Evolutionary conservation across 2,888 invertebrate genomes (phyloP), one percentile per base, ranked within the genome.

Genomic region (Caenorhabditis wallacei): DNA sequence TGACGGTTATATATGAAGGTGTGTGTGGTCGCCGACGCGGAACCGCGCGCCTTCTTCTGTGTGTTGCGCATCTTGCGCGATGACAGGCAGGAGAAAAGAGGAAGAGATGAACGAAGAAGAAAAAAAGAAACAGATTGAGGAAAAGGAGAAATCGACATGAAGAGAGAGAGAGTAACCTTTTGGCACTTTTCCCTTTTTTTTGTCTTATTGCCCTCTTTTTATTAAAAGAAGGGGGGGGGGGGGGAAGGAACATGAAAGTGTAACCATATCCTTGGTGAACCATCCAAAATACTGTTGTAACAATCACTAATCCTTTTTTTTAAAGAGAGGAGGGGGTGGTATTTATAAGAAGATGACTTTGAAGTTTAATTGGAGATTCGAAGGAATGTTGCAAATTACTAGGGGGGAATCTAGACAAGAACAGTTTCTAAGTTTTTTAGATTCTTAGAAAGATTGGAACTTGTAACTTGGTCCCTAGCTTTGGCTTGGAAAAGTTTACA

Each of bases 1-100:
- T 72, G 80, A 74, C 59, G 24, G 76, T 82, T 82, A 82, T 82
- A 78, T 82, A 82, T 76, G 82, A 81, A 78, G 80, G 59, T 75
- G 71, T 66, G 71, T 66, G 80, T 79, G 84, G 85, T 64, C 85
- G 85, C 85, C 75, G 85, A 82, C 85, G 85, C 85, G 85, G 85
- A 85, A 85, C 85, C 82, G 71, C 80, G 64, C 68, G 64, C 69
- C 69, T 54, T 59, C 26, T 48, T 59, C 26, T 48, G 43, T 59
- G 72, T 61, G 72, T 61, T 57, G 80, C 74, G 74, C 63, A 61
- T 75, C 54, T 40, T 43, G 53, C 54, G 46, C 46, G 24, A 40
- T 16, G 40, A 16, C 40, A 22, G 43, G 54, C 37, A 74, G 63
- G 69, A 63, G 46, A 20, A 61, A 74, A 63, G 46, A 20, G 53